Conservation (phyloP, 2,113 vertebrate genomes). For the Corydoras sp. region DNA sequence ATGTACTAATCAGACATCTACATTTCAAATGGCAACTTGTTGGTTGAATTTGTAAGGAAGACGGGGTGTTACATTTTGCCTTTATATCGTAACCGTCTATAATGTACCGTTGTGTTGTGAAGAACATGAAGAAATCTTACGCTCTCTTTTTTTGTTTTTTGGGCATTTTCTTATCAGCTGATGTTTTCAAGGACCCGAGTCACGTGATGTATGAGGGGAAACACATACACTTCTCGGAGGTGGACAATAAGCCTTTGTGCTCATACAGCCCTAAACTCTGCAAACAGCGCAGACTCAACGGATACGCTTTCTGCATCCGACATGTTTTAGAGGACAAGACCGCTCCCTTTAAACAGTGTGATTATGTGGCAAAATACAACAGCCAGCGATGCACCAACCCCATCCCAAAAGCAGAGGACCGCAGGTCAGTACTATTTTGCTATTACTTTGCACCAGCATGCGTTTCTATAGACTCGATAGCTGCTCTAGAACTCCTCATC, state of each 20-base stretch:
- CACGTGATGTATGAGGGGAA: constrained; percentile 99
- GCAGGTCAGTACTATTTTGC: constrained; percentile 73
- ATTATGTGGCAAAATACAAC: constrained; percentile 99
- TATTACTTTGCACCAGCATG: not conserved
- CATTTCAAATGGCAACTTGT: no score
- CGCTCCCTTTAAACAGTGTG: constrained; percentile 99
- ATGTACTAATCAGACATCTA: no score
- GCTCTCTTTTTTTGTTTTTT: constrained; percentile 31
- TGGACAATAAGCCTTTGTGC: constrained; percentile 99
- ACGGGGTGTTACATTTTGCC: no score
- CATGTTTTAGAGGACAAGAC: constrained; percentile 99
- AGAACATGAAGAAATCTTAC: constrained; percentile 5
- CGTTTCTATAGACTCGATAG: not conserved
- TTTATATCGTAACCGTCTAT: no score
- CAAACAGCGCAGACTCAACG: constrained; percentile 98
- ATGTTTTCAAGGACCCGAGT: constrained; percentile 99
- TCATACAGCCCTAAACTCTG: constrained; percentile 99
- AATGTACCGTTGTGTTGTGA: no score
- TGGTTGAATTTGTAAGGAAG: no score
- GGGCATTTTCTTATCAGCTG: constrained; percentile 80
- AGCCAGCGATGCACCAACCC: constrained; percentile 98
- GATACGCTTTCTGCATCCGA: constrained; percentile 98
- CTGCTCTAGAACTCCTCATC: no score
- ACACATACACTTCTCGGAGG: constrained; percentile 99
- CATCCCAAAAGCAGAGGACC: constrained; percentile 97